Base-by-base conservation (phyloP, 2,113 vertebrate genomes). In the Sciurus niger region DNA sequence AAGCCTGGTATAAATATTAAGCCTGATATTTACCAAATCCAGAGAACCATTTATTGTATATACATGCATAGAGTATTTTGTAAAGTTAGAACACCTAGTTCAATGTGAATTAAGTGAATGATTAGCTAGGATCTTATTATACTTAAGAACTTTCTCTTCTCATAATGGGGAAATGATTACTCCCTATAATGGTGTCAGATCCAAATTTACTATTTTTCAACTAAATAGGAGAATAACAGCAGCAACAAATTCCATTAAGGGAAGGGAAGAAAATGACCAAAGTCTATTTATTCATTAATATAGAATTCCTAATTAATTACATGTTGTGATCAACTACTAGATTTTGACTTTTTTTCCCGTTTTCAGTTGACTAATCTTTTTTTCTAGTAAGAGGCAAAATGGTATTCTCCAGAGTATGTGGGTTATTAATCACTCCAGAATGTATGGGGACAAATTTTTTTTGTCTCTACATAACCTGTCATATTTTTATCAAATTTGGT, bases 271-370 rank as follows among this genome's bases (percentile, higher is more conserved):
- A 76, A 93, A 65, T 83, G 37, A n/a, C 32, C 53, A 48, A 63
- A 93, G 55, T 4, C 55, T 67, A 93, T 60, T 51, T 95, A 67
- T 7, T 85, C 67, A 93, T 43, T 80, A 82, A 60, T 48, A 89
- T 55, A 65, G 73, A 85, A 34, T 17, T 65, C 48, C 60, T 70
- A 92, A 77, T 84, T 91, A 84, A 58, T 90, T 88, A 48, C 46
- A 48, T 77, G 43, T 60, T 84, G 20, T 25, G 77, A 37, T 24
- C 34, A 63, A 82, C 22, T 85, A 43, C 13, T 55, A 76, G n/a
- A 82, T 55, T 82, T n/a, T 76, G 60, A 28, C 22, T 22, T 6
- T 18, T 58, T 32, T 34, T 5, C 8, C 5, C 53, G 1, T 76
- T 83, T 76, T 90, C 11, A 89, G 18, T 79, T 80, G 28, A 12